Evolutionary conservation across 1,140 invertebrate genomes (phyloP).

Genomic region (Helicoverpa zea): DNA sequence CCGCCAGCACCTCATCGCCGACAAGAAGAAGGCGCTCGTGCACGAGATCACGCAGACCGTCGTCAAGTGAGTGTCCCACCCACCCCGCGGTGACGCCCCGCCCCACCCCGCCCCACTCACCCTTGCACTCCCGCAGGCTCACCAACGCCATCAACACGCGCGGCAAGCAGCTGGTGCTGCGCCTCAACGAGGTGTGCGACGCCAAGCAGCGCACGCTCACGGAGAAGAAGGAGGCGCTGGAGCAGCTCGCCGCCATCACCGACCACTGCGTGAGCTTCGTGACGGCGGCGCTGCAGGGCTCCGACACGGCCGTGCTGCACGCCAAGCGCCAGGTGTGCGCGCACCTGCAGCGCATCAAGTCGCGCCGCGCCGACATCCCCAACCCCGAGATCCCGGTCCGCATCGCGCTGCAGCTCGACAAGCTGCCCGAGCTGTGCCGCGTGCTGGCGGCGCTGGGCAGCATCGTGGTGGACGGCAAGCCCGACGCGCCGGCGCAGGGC

Average conservation of each 20-base stretch:
- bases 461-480: constrained; percentile 92
- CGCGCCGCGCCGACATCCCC: constrained; percentile 92
- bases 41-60: constrained; percentile 95
- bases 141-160: constrained; percentile 94
- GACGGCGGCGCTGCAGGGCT: constrained; percentile 91
- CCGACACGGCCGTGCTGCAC: constrained; percentile 94
- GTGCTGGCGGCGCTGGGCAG: constrained; percentile 87
- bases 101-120: neutral
- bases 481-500: constrained; percentile 86
- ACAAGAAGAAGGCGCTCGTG: constrained; percentile 93
- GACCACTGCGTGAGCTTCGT: constrained; percentile 96
- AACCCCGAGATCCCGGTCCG: constrained; percentile 94
- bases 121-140: constrained; percentile 85
- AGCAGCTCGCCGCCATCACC: constrained; percentile 92
- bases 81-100: neutral
- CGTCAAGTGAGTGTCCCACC: constrained; percentile 89
- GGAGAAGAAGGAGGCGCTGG: constrained; percentile 93
- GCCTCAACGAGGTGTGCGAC: constrained; percentile 94
- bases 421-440: constrained; percentile 92
- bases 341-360: constrained; percentile 93
- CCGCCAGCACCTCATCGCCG: constrained; percentile 92
- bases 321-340: constrained; percentile 92
- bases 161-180: constrained; percentile 93
- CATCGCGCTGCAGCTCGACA: constrained; percentile 92
- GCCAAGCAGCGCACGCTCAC: constrained; percentile 93